Base-by-base conservation (phyloP, 2,888 invertebrate genomes). In the Coenonympha glycerion region DNA sequence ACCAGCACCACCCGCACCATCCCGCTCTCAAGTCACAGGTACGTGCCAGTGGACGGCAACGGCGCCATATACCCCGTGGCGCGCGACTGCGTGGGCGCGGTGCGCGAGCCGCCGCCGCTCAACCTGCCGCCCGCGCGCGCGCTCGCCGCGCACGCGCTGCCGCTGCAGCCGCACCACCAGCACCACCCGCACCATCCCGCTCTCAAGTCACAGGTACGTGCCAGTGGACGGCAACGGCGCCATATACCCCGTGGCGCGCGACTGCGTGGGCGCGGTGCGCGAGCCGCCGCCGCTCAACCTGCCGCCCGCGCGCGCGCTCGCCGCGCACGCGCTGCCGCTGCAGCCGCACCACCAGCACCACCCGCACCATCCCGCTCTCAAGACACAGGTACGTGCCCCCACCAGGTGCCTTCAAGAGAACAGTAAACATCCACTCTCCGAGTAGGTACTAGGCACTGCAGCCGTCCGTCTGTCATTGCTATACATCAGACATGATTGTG, bases 51-150 rank as follows among this genome's bases (percentile, higher is more conserved):
- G n/a, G n/a, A n/a, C n/a, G n/a, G n/a, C n/a, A n/a, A n/a, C n/a
- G n/a, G n/a, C n/a, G n/a, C n/a, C n/a, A n/a, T n/a, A n/a, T 98
- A 98, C 86, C 98, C 99, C 0, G 88, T 99, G 61, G 94, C 95
- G n/a, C 97, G 97, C 74, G 98, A 99, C 86, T 97, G 96, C 71
- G 92, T 95, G 33, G 97, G 97, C 60, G 95, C 96, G 40, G 96
- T 98, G 63, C 92, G 95, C 57, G 98, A 98, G 86, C 98, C 99
- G 2, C 92, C 95, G 64, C 94, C 95, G 89, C 89, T 98, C 39
- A 96, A 97, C 86, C 88, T 98, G 68, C 94, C 95, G 26, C 97
- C 98, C 2, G 91, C 97, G 41, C 90, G 92, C 57, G 94, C 94
- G 44, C 86, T 95, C 30, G 91, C 95, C 2, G 92, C 95, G 61